phyloP scores from a whole-genome alignment of 2,113 vertebrate genomes.

The Cryptoleucopteryx plumbea region DNA sequence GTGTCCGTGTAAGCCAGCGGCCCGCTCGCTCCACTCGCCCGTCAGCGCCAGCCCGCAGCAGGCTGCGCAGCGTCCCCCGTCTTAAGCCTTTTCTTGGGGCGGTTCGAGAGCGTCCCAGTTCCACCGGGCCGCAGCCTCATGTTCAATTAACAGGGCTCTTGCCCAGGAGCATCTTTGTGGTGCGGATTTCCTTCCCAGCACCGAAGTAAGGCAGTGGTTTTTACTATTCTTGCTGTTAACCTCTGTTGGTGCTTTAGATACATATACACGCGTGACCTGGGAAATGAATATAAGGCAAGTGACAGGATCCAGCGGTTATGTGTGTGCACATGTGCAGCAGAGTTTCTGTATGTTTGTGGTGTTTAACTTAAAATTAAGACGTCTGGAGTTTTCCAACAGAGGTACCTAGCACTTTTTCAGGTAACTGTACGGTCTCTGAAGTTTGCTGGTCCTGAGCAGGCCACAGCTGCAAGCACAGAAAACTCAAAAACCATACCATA shows the following conservation, averaged over 20 bases:
- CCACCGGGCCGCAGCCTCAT: not conserved
- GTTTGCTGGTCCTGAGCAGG: not conserved
- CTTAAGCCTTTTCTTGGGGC: no score
- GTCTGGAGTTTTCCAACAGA: not conserved
- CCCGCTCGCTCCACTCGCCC: fast-evolving
- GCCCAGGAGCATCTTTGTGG: not conserved
- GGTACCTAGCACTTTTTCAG: fast-evolving
- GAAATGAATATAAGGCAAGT: not conserved
- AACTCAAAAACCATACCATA: not conserved
- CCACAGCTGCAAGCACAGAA: not conserved
- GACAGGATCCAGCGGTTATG: fast-evolving
- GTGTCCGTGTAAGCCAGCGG: not conserved
- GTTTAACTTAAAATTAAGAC: no score
- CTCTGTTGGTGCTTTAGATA: no score
- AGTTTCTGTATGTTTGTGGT: fast-evolving
- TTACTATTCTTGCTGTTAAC: no score
- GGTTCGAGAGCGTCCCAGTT: fast-evolving
- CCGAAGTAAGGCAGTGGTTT: not conserved
- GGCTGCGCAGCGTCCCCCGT: not conserved
- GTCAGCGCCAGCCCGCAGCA: fast-evolving
- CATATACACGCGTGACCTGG: fast-evolving
- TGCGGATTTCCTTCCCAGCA: not conserved
- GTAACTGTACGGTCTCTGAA: fast-evolving
- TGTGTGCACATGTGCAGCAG: fast-evolving
- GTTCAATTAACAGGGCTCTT: fast-evolving